Conservation (phyloP, 2,888 invertebrate genomes). For the Drosophila austrosaltans region DNA sequence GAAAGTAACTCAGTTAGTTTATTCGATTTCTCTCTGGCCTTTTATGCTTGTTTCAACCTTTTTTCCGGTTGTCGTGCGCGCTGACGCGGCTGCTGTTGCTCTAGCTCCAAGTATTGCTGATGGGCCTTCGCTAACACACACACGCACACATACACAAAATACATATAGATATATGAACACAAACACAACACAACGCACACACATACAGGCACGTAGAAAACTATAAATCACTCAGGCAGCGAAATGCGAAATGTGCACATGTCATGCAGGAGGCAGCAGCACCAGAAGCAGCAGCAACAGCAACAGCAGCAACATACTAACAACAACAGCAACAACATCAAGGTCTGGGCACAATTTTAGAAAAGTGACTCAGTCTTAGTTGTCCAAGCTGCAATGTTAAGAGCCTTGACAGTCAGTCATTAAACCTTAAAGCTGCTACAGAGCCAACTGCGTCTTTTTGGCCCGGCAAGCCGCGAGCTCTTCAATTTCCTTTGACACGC, state of each 20-base stretch:
- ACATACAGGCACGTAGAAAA: slow-evolving; percentile 53
- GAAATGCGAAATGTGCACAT: slow-evolving; percentile 77
- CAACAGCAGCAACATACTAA: slow-evolving; percentile 13
- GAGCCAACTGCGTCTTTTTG: slow-evolving; percentile 40
- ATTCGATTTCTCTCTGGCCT: slow-evolving; percentile 63
- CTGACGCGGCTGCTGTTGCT: slow-evolving; percentile 34
- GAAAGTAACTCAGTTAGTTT: slow-evolving; percentile 75
- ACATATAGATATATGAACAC: slow-evolving; percentile 36
- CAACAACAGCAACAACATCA: slow-evolving; percentile 2
- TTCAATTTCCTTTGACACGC: slow-evolving; percentile 73
- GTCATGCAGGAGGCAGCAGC: slow-evolving; percentile 56
- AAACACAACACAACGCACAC: slow-evolving; percentile 28
- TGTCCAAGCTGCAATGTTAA: slow-evolving; percentile 33
- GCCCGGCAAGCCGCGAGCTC: slow-evolving; percentile 49
- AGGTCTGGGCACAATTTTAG: slow-evolving; percentile 3
- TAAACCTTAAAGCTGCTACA: slow-evolving; percentile 45
- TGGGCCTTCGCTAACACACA: slow-evolving; percentile 25
- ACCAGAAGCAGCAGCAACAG: slow-evolving; percentile 23
- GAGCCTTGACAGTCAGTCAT: slow-evolving; percentile 39
- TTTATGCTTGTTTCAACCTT: slow-evolving; percentile 30
- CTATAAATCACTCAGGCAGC: slow-evolving; percentile 77
- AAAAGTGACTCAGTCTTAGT: slow-evolving; percentile 43
- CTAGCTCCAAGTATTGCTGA: slow-evolving; percentile 25
- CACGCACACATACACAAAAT: slow-evolving; percentile 35
- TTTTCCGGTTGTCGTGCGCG: slow-evolving; percentile 31